phyloP scores from a whole-genome alignment of 1,140 invertebrate genomes.

The Cherax quadricarinatus region DNA sequence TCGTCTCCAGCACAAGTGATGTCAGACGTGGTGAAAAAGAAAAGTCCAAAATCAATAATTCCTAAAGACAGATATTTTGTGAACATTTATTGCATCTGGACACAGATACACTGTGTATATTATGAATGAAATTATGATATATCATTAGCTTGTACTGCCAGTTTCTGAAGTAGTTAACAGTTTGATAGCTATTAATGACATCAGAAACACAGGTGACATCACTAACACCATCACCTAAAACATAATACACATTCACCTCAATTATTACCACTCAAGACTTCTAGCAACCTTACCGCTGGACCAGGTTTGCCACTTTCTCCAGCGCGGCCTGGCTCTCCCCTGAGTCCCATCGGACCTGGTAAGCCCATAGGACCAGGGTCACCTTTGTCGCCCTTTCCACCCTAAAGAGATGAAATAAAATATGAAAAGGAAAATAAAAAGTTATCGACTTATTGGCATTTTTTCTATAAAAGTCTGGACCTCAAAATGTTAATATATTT shows the following conservation, averaged over 20 bases:
- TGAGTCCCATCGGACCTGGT: slow-evolving; percentile 92
- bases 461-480: no score
- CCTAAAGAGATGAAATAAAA: slow-evolving; percentile 80
- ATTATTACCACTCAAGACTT: not conserved
- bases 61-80: no score
- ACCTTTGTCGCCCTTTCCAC: slow-evolving; percentile 92
- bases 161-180: not conserved
- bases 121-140: no score
- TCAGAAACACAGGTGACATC: slow-evolving; percentile 7
- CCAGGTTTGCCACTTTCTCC: slow-evolving; percentile 87
- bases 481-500: not conserved
- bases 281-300: slow-evolving; percentile 83
- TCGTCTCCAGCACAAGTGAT: no score
- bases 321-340: slow-evolving; percentile 86
- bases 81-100: no score
- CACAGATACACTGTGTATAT: no score
- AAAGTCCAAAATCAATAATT: no score
- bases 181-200: not conserved
- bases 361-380: slow-evolving; percentile 96
- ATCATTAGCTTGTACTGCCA: no score
- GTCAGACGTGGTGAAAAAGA: no score
- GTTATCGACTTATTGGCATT: no score
- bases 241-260: not conserved
- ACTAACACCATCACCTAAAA: not conserved
- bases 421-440: not conserved